Base-by-base conservation (phyloP, 2,797 vertebrate genomes). In the Phoxinus dragarum region DNA sequence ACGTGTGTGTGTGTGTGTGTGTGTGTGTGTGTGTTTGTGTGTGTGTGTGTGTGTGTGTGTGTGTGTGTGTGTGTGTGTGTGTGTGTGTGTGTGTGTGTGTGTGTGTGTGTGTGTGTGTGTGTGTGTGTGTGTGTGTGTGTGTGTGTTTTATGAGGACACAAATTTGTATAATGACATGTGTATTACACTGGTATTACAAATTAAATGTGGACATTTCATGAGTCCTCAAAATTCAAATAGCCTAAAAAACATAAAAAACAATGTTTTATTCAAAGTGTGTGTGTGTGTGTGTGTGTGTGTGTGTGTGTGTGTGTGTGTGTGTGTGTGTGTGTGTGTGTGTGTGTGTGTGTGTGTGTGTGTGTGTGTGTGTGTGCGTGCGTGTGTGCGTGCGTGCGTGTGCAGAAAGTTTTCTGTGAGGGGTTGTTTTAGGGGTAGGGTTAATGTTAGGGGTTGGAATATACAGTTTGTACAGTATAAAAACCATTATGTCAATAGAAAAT, bases 1-100 rank as follows among this genome's bases (percentile, higher is more conserved):
- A n/a, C n/a, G 44, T 44, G 61, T 47, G 67, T 80, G 67, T 80
- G 69, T 75, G 47, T 76, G 59, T 82, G 36, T 71, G 73, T 47
- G 27, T 49, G 14, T 23, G 34, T 23, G 38, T 14, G 49, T 54
- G 49, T 14, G 47, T 56, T n/a, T 42, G 4, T 74, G 38, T 76
- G 54, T 38, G 42, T 74, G 72, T 47, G 47, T 21, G 49, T 83
- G 31, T 27, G 44, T 52, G 36, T 38, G 36, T 67, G 40, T 72
- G 40, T 67, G 16, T 64, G 52, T 8, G 9, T 68, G 23, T 71
- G 68, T 56, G 49, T 67, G 74, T 42, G 47, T 49, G 47, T 49
- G 49, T 54, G 47, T 49, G 47, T 17, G 47, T 49, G 47, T 12
- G 47, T 49, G 16, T 17, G 49, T 6, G 19, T 54, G 54, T n/a